Evolutionary conservation across 2,797 vertebrate species (phyloP), one percentile per base, ranked within the genome.

Genomic region (Sebastes hubbsi): DNA sequence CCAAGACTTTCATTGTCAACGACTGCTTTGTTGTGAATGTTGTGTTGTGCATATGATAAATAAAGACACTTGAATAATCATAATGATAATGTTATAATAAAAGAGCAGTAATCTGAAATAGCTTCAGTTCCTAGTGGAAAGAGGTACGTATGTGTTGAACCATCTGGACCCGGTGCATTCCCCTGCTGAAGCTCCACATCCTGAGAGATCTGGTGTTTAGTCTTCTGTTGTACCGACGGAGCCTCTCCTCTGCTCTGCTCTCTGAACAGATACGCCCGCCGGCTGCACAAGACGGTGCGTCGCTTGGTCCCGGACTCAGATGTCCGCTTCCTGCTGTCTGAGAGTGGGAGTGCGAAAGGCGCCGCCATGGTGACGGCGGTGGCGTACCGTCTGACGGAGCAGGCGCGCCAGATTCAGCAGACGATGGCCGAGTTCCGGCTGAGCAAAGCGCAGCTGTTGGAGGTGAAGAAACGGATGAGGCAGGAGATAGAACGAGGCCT

Each of bases 311-410:
- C 99, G 0, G 98, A 99, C 90, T 97, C 96, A 0, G 98, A 99
- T 0, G 98, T 99, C 68, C 97, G 98, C 38, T 99, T 99, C 94
- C 95, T 99, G 89, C 95, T 99, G 78, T 99, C 98, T 0, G 98
- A 99, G 95, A 99, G 99, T 0, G 99, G 99, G 79, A 99, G 99
- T 0, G 97, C 96, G 3, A 99, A 99, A 86, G 99, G 98, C 0
- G 98, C 99, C 0, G 98, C 99, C 64, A 97, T 99, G 97, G 98
- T 99, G 83, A 99, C 98, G 0, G 99, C 98, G 0, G 98, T 99
- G 92, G 99, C 98, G 0, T 98, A 97, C 89, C 95, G 98, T 22
- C 79, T 99, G 89, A 93, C 95, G 0, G 98, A 99, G 76, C 98
- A 99, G 93, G 95, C 97, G 34, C 96, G 97, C 27, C 97, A 98